Base-by-base conservation (phyloP, 2,888 invertebrate genomes). In the Malacosoma neustria region DNA sequence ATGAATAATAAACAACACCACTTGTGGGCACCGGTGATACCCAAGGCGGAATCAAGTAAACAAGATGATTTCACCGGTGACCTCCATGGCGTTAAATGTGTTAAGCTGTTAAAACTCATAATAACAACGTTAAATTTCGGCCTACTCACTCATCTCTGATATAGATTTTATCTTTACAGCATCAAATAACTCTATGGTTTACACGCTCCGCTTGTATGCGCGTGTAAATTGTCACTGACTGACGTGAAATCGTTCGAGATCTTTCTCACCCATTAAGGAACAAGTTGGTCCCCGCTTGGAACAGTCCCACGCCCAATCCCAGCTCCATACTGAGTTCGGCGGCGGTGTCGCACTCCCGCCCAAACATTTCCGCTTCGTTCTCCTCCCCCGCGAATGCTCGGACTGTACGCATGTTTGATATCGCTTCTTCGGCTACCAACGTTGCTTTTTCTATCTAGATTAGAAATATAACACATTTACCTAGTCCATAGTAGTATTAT, bases 361-460 rank as follows among this genome's bases (percentile, higher is more conserved):
- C 86, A 76, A 92, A 95, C 55, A 91, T 76, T 45, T 89, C 87
- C 45, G 88, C 84, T 71, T 98, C 98, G 42, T 90, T 90, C 39
- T 92, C 90, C 72, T 99, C 98, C 82, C 96, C 96, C 0, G 97
- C 97, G 82, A 98, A 97, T 9, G 97, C 94, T 49, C 97, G 87
- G 0, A 99, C 98, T 1, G 98, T 98, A 35, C 97, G 87, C 49
- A 99, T 93, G 74, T 98, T 98, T 29, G 94, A 90, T 38, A 99
- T 87, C 2, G 97, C 97, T 77, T 98, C 98, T 69, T 97, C 97
- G 9, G 96, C 96, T 29, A 97, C 92, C 1, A 94, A 89, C 0
- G 96, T 95, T 1, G 97, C 91, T 63, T 92, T 93, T 51, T 97
- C 94, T 43, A 92, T 86, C 93, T 96, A 61, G 9, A 52, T 47